These are phyloP conservation scores for Cacatua alba DNA, from an alignment of 2,113 vertebrate genomes.

Conservation along the genomic window DNA sequence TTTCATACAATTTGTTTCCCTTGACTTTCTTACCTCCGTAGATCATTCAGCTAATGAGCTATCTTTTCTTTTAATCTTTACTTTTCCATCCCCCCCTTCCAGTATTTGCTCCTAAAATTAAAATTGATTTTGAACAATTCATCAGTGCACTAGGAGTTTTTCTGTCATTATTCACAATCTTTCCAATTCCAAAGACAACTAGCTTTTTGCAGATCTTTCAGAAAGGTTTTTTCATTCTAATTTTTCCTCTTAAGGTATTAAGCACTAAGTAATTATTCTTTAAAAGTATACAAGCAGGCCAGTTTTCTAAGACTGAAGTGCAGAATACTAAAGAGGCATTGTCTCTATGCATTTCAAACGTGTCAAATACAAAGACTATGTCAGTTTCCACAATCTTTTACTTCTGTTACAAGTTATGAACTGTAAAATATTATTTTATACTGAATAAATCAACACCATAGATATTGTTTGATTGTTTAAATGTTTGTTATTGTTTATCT, in stretches of 20 bases:
- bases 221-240: background rate
- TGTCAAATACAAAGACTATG: background rate
- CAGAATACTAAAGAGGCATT: background rate
- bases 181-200: background rate
- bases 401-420: background rate
- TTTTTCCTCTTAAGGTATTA: background rate
- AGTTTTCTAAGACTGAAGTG: background rate
- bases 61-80: conserved; percentile 20
- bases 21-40: background rate
- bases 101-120: conserved; percentile 24
- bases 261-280: background rate
- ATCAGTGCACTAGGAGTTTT: background rate
- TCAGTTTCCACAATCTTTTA: background rate
- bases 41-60: background rate
- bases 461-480: background rate
- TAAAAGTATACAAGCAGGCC: background rate
- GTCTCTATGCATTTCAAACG: background rate
- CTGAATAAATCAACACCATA: background rate
- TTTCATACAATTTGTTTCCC: background rate
- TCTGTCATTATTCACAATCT: background rate
- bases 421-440: background rate
- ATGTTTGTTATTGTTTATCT: background rate
- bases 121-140: conserved; percentile 40
- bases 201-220: background rate
- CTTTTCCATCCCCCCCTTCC: rapidly evolving